Evolutionary conservation across 2,113 vertebrate species (phyloP), one percentile per base, ranked within the genome.

Genomic region (Sarotherodon lohbergeri): DNA sequence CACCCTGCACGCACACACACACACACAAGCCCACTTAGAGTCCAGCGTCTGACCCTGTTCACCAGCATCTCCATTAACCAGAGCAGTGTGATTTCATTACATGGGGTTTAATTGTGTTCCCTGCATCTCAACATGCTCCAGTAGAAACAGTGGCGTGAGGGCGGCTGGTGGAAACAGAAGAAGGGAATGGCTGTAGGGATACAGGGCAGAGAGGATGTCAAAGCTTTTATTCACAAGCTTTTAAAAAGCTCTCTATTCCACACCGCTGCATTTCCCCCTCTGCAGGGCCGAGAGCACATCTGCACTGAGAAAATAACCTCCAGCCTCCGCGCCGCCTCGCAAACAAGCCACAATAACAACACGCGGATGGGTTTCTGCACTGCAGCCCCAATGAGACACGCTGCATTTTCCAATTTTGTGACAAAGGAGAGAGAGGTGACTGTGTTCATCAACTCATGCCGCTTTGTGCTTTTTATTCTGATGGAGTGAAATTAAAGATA

Each of bases 81-180:
- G 91, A 94, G 92, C 94, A 87, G 90, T 85, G 83, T 95, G 94
- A 96, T 96, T 96, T 96, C 91, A 94, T 96, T 96, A 95, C 94
- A 90, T 66, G 81, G 8, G 68, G 48, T 91, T 90, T 96, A 96
- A 96, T 96, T 95, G 95, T 91, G 91, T 95, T 92, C 19, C 34
- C 84, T 88, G 92, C 91, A 85, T 94, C 94, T 94, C 92, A 63
- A 46, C 87, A 54, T 88, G 89, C 82, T 88, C 84, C 82, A 82
- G 50, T 83, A 87, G 85, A 91, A 92, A 94, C 90, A 83, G 90
- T 86, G 91, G 88, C 52, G 12, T 54, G 84, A 89, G 86, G 84
- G 56, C 55, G 3, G 87, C 87, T 88, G 89, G 39, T 83, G 89
- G 89, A 88, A 90, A 85, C 83, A 85, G 79, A 89, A 87, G 90